Conservation (phyloP, 2,113 vertebrate genomes). For the Speoplatyrhinus poulsoni region DNA sequence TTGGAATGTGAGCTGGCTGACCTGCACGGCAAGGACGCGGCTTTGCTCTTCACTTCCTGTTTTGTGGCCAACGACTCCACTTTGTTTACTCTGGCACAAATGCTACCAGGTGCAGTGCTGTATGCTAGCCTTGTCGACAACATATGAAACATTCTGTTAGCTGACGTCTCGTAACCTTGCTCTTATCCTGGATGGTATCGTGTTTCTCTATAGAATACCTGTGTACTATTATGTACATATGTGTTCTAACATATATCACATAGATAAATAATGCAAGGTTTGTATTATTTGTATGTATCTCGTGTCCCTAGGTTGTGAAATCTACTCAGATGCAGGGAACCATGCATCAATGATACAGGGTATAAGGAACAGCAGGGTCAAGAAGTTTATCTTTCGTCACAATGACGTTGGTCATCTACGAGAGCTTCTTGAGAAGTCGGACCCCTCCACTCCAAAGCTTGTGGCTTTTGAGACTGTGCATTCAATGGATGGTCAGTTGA, state of each 20-base stretch:
- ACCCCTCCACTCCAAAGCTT: constrained; percentile 85
- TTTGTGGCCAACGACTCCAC: constrained; percentile 96
- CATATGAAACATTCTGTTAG: neutral
- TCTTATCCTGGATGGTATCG: neutral
- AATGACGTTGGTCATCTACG: constrained; percentile 83
- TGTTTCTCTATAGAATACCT: neutral
- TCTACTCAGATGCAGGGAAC: constrained; percentile 91
- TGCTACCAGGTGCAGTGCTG: constrained; percentile 82
- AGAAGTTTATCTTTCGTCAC: constrained; percentile 91
- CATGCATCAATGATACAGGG: constrained; percentile 97
- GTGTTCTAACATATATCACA: no score
- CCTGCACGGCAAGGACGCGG: constrained; percentile 89
- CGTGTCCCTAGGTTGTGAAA: constrained; percentile 83
- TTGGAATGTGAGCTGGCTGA: constrained; percentile 88
- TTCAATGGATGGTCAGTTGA: constrained; percentile 88
- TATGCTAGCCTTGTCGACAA: neutral
- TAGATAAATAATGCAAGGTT: no score
- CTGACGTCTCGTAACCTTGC: neutral
- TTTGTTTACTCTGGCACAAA: constrained; percentile 90
- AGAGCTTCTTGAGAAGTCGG: constrained; percentile 82
- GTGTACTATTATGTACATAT: neutral
- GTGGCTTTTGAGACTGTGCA: constrained; percentile 93
- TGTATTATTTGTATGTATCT: neutral
- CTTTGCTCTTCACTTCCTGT: constrained; percentile 89
- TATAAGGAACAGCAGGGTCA: constrained; percentile 88